Conservation (phyloP, 2,113 vertebrate species). For the Nymphicus hollandicus region DNA sequence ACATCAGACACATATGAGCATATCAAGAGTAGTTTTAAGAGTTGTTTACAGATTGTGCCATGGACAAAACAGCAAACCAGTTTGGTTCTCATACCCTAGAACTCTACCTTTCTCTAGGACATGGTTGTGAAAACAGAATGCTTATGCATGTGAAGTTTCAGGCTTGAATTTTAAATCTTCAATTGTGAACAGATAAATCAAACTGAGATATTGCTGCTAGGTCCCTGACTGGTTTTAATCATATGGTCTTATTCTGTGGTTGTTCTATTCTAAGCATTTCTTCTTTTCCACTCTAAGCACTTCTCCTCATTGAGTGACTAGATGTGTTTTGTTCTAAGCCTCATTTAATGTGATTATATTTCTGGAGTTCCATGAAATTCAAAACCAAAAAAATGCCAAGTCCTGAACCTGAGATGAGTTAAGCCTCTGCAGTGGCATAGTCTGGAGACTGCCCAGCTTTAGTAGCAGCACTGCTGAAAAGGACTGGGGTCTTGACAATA, state of each 20-base stretch:
- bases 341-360: neutral
- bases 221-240: slow-evolving; percentile 19
- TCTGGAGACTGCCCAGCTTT: neutral
- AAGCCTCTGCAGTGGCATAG: neutral
- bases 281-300: neutral
- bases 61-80: neutral
- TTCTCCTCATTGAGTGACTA: neutral
- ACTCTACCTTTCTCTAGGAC: neutral
- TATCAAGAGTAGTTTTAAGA: neutral
- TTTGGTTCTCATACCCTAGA: neutral
- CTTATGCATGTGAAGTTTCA: neutral
- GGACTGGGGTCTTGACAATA: neutral
- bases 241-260: neutral
- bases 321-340: neutral
- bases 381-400: neutral
- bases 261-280: neutral
- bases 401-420: neutral
- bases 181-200: slow-evolving; percentile 1
- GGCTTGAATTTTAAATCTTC: neutral
- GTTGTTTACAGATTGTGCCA: neutral
- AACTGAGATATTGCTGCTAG: neutral
- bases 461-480: neutral
- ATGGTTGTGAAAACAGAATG: neutral
- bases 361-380: neutral
- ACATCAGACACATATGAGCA: neutral